Base-by-base conservation (phyloP, 1,140 invertebrate species). In the Pachyrhynchus sulphureomaculatus region DNA sequence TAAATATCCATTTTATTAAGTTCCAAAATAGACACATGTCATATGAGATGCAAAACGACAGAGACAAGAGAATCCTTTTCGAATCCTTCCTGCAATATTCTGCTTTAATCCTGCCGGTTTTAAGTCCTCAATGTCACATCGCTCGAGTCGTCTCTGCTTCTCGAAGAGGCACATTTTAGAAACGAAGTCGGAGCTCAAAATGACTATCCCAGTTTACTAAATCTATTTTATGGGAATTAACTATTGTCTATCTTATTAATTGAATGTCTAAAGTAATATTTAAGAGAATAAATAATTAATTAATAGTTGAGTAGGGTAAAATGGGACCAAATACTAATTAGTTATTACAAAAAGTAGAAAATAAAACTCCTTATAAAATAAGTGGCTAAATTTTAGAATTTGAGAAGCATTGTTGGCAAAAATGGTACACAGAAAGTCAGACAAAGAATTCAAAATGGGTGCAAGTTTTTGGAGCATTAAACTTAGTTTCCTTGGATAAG, bases 171-270 rank as follows among this genome's bases (percentile, higher is more conserved):
- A 42, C 39, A 18, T 42, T 42, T 42, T 21, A 4, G 21, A 42
- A 42, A 20, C 8, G 21, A 42, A 18, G 39, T 12, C 26, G 39
- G 39, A 42, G n/a, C n/a, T 42, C 39, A 42, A 42, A 42, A 15
- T 42, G 39, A 42, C 39, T 42, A 42, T 42, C 39, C 17, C 15
- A 42, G 39, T 42, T 42, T 42, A 20, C 39, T 20, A 9, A 20
- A 42, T 42, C 39, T 42, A 42, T 42, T 42, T 42, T 42, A 42
- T 42, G 39, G 13, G 39, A 42, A 42, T 42, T 42, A 42, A 20
- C 15, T 20, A 42, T 42, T 20, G 39, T 42, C 39, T 42, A 42
- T 42, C 21, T 42, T 42, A 42, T 42, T 42, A 42, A 42, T 42
- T 42, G 21, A 42, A 21, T 20, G 18, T 42, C 39, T 20, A 13